Percentiles rank a stretch among this genome's conserved stretches.
phyloP scores from a whole-genome alignment of 1,140 invertebrate genomes.

The Grapholita molesta region DNA sequence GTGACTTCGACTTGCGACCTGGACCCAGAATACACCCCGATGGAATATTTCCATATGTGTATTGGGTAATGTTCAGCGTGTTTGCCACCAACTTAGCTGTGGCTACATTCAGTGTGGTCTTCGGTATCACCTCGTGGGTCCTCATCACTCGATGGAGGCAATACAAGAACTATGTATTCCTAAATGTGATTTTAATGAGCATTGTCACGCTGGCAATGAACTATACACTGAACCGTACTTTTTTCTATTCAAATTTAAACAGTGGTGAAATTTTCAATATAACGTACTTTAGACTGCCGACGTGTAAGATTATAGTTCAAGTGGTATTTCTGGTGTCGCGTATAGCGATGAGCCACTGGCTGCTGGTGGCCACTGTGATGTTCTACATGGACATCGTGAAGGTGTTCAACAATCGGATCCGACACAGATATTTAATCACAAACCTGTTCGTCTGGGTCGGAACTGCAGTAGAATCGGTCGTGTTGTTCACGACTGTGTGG shows the following conservation, averaged over 20 bases:
- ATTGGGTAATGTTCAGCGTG: neutral
- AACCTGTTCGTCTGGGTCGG: neutral
- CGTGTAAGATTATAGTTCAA: neutral
- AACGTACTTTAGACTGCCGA: neutral
- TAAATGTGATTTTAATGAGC: neutral
- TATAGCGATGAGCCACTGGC: constrained; percentile 4
- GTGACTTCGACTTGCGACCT: neutral
- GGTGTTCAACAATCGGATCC: neutral
- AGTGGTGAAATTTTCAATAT: neutral
- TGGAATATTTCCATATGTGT: neutral
- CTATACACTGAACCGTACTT: neutral
- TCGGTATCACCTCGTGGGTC: neutral
- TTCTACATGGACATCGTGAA: constrained; percentile 12
- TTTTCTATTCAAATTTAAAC: neutral
- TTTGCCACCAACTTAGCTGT: neutral
- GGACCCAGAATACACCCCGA: neutral
- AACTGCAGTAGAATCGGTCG: neutral
- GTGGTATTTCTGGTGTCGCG: neutral
- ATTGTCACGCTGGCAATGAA: neutral
- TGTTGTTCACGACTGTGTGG: neutral
- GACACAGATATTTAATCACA: neutral
- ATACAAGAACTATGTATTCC: neutral
- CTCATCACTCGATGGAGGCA: neutral
- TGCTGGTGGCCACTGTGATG: constrained; percentile 1
- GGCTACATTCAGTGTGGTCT: neutral